Base-by-base conservation (phyloP, 1,140 invertebrate species). In the Tetramorium alpestre region DNA sequence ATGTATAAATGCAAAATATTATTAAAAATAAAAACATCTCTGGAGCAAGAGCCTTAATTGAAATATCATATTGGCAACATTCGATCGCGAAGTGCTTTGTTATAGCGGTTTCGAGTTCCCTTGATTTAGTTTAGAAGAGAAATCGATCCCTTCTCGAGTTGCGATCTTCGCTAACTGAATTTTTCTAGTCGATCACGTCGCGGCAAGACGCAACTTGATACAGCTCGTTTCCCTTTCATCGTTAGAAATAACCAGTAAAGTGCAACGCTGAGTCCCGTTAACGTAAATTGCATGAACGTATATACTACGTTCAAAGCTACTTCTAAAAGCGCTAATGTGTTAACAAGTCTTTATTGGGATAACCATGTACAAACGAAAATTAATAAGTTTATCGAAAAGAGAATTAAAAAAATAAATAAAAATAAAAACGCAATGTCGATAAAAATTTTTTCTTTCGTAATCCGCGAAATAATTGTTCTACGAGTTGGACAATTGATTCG, bases 91-190 rank as follows among this genome's bases (percentile, higher is more conserved):
- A 22, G 11, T 8, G 22, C 54, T 82, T 82, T 18, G 16, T 72
- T 58, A 13, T 5, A 1, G 3, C 2, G 25, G 18, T 65, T 58
- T 60, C 38, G 38, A n/a, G 47, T 82, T 47, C 25, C 11, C 18
- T 73, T 33, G 51, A 60, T 58, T 72, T 13, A 38, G 6, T 73
- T 82, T 47, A 33, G 25, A 60, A 62, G 51, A 72, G 78, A 82
- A 72, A 58, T 82, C 28, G 38, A 82, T 72, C 47, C 18, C 65
- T 47, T 22, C 18, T 58, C 49, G 16, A 75, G 72, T 28, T 47
- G 51, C 80, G 11, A 73, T 72, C 54, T 73, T 60, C 41, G 54
- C 41, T 82, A 82, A 82, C 51, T 72, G 72, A 58, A 82, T 73
- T 60, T 72, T 38, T 25, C 3, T 58, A 33, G 54, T 47, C 51